Conservation (phyloP, 92 coral and sea anemone species). For the Parazoanthus atlanticus region DNA sequence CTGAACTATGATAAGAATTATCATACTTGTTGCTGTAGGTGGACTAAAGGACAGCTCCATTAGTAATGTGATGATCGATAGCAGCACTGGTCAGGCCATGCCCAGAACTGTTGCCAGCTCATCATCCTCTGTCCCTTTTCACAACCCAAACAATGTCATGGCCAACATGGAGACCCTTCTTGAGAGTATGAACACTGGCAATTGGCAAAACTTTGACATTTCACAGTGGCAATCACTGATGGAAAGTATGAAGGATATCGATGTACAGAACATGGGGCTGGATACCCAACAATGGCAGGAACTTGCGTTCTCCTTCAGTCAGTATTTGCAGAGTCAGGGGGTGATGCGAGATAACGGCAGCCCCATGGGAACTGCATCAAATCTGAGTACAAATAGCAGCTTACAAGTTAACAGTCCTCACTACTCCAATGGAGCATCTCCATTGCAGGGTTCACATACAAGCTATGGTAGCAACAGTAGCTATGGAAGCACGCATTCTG, state of each 20-base stretch:
- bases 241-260: conserved; percentile 96
- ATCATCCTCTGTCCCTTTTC: conserved; percentile 22
- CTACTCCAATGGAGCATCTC: conserved; percentile 55
- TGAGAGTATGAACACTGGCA: conserved; percentile 93
- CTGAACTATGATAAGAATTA: background rate
- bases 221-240: conserved; percentile 85
- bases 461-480: conserved; percentile 82
- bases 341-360: conserved; percentile 49
- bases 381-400: conserved; percentile 27
- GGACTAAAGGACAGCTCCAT: conserved; percentile 30
- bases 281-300: conserved; percentile 96
- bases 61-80: conserved; percentile 33
- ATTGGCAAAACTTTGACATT: conserved; percentile 85
- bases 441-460: conserved; percentile 72
- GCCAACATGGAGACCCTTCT: conserved; percentile 92
- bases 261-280: conserved; percentile 83
- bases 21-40: background rate
- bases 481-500: conserved; percentile 74
- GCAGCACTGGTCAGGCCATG: conserved; percentile 52
- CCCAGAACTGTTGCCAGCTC: conserved; percentile 31
- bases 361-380: conserved; percentile 22
- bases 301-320: conserved; percentile 95
- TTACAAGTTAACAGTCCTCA: conserved; percentile 55
- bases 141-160: conserved; percentile 69
- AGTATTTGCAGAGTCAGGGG: conserved; percentile 84